Evolutionary conservation across 35 echinoderm and acorn worm species (phyloP).

Genomic region (Heliocidaris tuberculata): DNA sequence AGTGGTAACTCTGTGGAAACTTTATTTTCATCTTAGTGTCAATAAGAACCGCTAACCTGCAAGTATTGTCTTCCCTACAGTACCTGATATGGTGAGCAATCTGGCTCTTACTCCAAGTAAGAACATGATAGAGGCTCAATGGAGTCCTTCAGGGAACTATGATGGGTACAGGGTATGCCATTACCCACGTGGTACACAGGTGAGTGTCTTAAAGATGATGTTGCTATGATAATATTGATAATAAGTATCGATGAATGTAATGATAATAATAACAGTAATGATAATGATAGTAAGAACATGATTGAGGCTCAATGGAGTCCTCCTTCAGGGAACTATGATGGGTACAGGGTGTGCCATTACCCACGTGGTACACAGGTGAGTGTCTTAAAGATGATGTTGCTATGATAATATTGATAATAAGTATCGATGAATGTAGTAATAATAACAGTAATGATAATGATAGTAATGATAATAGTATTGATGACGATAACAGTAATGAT

Average conservation of each 20-base stretch:
- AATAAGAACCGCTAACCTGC: no score
- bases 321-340: conserved; percentile 12
- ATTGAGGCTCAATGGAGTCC: neutral
- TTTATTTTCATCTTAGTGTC: no score
- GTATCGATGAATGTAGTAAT: no score
- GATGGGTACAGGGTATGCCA: conserved; percentile 14
- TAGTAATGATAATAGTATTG: no score
- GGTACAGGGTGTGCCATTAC: conserved; percentile 13
- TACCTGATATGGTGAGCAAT: neutral
- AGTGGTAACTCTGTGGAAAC: no score
- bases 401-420: no score
- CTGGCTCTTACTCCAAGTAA: neutral
- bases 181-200: neutral
- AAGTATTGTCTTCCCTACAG: neutral
- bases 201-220: neutral
- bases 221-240: no score
- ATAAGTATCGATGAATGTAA: no score
- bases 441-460: no score
- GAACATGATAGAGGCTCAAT: neutral
- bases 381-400: neutral
- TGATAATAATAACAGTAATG: no score
- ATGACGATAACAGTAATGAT: no score
- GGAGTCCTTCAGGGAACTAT: neutral
- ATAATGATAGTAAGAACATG: neutral
- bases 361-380: neutral